A percentile compares a stretch with the other conserved stretches of the same genome.
phyloP scores from a whole-genome alignment of 1,140 invertebrate genomes.

The Vanessa tameamea region DNA sequence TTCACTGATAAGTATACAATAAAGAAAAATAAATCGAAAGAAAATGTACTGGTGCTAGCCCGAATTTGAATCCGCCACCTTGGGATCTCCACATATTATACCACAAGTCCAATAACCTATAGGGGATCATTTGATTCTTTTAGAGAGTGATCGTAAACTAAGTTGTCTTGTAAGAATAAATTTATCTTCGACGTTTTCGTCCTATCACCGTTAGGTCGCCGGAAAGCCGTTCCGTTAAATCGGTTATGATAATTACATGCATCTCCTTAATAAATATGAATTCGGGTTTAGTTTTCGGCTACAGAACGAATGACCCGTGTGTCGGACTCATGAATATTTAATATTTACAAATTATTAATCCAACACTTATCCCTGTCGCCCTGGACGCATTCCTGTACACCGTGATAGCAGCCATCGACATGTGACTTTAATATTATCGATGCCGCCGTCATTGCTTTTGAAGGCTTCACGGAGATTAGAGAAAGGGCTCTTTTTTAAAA shows the following conservation, averaged over 20 bases:
- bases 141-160: not conserved
- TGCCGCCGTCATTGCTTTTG: constrained; percentile 60
- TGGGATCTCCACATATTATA: too few relatives aligned
- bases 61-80: too few relatives aligned
- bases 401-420: constrained; percentile 44
- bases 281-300: constrained; percentile 59
- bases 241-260: constrained; percentile 73
- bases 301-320: constrained; percentile 67
- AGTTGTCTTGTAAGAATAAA: constrained; percentile 24
- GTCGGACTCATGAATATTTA: constrained; percentile 73
- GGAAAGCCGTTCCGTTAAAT: constrained; percentile 62
- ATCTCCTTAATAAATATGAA: constrained; percentile 72
- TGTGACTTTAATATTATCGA: constrained; percentile 47
- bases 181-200: constrained; percentile 26
- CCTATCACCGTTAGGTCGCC: constrained; percentile 13
- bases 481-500: constrained; percentile 55
- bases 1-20: too few relatives aligned
- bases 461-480: constrained; percentile 72
- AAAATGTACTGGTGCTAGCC: too few relatives aligned
- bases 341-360: constrained; percentile 79
- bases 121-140: too few relatives aligned
- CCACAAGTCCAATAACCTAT: too few relatives aligned
- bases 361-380: constrained; percentile 62
- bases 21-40: too few relatives aligned
- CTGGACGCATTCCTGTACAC: constrained; percentile 50